A percentile compares a stretch with the other conserved stretches of the same genome.
Evolutionary conservation across 2,888 invertebrate genomes (phyloP).

Genomic region (Falcaria lacertinaria): DNA sequence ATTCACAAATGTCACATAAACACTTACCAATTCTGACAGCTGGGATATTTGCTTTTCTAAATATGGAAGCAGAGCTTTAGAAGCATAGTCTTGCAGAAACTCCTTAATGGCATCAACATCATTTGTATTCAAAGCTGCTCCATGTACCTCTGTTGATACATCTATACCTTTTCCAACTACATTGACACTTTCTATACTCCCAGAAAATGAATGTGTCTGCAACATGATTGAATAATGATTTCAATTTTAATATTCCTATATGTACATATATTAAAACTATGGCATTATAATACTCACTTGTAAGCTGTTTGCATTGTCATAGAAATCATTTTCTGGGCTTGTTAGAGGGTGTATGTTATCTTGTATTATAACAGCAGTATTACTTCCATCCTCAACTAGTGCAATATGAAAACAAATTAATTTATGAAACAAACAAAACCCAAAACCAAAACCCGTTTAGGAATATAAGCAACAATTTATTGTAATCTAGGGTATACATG

Average conservation of each 20-base stretch:
- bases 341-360: slow-evolving; percentile 86
- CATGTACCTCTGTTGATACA: slow-evolving; percentile 81
- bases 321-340: slow-evolving; percentile 80
- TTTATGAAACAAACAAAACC: too few relatives aligned
- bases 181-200: slow-evolving; percentile 81
- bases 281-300: slow-evolving; percentile 49
- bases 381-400: slow-evolving; percentile 36
- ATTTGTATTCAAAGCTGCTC: slow-evolving; percentile 86
- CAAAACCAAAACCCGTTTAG: too few relatives aligned
- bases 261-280: too few relatives aligned
- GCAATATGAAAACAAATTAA: too few relatives aligned
- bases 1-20: slow-evolving; percentile 2
- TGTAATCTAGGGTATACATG: too few relatives aligned
- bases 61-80: slow-evolving; percentile 92
- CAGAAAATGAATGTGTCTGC: slow-evolving; percentile 72
- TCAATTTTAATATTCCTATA: too few relatives aligned
- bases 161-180: slow-evolving; percentile 72
- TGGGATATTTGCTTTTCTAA: slow-evolving; percentile 92
- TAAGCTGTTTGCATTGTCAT: slow-evolving; percentile 78
- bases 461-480: too few relatives aligned
- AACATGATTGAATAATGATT: too few relatives aligned
- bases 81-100: slow-evolving; percentile 92
- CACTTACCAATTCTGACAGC: slow-evolving; percentile 85
- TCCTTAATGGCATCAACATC: slow-evolving; percentile 92
- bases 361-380: slow-evolving; percentile 32